Conservation (phyloP, 2,797 vertebrate species). For the Pantherophis vulpinus region DNA sequence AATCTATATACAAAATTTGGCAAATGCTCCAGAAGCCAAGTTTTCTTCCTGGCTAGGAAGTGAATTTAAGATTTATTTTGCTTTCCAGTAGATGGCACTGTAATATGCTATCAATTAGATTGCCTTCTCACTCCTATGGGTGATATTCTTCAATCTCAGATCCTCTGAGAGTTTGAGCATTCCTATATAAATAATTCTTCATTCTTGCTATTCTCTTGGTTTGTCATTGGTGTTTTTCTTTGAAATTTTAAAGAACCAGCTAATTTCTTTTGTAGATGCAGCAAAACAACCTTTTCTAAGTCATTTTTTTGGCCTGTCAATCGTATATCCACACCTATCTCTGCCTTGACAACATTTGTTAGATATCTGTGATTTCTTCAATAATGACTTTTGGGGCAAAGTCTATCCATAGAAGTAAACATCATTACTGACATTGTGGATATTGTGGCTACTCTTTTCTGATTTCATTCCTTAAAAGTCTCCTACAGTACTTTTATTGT, state of each 20-base stretch:
- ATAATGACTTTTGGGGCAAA: neutral
- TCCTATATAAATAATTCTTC: neutral
- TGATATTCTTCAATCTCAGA: neutral
- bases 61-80: neutral
- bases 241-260: neutral
- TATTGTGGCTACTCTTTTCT: neutral
- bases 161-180: neutral
- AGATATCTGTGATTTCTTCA: neutral
- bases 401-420: neutral
- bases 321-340: neutral
- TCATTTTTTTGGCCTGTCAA: neutral
- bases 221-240: neutral
- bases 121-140: neutral
- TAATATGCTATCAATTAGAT: conserved; percentile 43
- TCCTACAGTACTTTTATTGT: neutral
- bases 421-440: neutral
- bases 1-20: neutral
- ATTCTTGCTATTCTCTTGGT: neutral
- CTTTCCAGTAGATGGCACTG: conserved; percentile 70
- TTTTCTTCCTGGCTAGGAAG: neutral
- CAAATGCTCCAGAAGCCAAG: neutral
- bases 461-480: neutral
- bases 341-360: neutral
- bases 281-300: neutral
- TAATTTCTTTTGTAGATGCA: neutral